A percentile compares a stretch with the other conserved stretches of the same genome.
Conservation (phyloP, 2,888 invertebrate genomes). For the Pilophorus perplexus region DNA sequence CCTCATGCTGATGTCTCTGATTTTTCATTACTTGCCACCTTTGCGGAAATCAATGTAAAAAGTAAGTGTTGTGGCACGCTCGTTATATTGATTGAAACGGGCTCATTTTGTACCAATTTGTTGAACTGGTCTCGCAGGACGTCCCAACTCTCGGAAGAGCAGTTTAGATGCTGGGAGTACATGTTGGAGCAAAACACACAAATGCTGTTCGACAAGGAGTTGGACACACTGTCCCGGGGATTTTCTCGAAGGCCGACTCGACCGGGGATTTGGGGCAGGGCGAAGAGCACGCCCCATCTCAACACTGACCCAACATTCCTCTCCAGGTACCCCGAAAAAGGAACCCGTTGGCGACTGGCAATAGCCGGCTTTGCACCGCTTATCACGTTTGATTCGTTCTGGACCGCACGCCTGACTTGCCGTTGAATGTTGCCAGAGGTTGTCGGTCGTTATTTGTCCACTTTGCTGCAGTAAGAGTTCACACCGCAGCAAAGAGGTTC, state of each 20-base stretch:
- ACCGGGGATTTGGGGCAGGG: constrained; percentile 62
- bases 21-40: too few species aligned
- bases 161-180: constrained; percentile 90
- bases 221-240: constrained; percentile 71
- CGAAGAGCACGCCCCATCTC: constrained; percentile 69
- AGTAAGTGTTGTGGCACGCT: too few species aligned
- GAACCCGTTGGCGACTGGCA: neutral
- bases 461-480: too few species aligned
- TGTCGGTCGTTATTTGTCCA: too few species aligned
- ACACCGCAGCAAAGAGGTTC: too few species aligned
- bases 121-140: constrained; percentile 26
- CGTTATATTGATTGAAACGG: too few species aligned
- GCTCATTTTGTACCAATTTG: too few species aligned
- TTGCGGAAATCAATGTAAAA: too few species aligned
- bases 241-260: constrained; percentile 56
- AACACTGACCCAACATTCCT: constrained; percentile 51
- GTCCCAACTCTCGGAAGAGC: constrained; percentile 68
- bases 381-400: too few species aligned
- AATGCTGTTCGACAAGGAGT: constrained; percentile 80
- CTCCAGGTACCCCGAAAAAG: constrained; percentile 51
- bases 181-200: constrained; percentile 90
- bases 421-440: too few species aligned
- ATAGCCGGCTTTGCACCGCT: neutral
- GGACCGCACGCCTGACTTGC: too few species aligned
- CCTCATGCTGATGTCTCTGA: too few species aligned